These are phyloP conservation scores for Ischnura elegans DNA, from an alignment of 2,888 invertebrate genomes.

Conservation along the genomic window DNA sequence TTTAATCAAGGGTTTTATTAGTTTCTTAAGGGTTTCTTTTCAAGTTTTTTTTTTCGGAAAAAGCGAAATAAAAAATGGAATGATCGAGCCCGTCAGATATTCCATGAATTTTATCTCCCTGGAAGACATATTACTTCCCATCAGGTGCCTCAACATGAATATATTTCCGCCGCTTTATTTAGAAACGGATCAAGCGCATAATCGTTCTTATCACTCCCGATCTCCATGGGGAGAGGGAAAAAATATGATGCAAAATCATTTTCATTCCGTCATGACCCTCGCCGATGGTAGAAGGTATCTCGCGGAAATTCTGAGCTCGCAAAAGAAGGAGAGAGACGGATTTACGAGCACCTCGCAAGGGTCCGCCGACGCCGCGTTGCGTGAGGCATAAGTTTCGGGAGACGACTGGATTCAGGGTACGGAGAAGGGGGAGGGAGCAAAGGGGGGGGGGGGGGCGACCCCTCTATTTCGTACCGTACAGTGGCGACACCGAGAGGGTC, in stretches of 20 bases:
- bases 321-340: neutral
- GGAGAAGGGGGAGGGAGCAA: too few species aligned
- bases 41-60: neutral
- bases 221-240: neutral
- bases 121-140: neutral
- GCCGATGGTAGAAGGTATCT: slow-evolving; percentile 35
- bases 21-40: too few species aligned
- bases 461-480: slow-evolving; percentile 35
- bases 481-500: slow-evolving; percentile 9
- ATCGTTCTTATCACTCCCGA: neutral
- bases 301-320: slow-evolving; percentile 18
- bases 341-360: neutral
- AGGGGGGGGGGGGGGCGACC: neutral
- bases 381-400: slow-evolving; percentile 56
- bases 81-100: neutral
- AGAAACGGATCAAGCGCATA: neutral
- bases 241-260: neutral
- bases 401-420: too few species aligned
- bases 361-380: neutral
- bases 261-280: neutral
- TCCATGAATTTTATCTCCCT: neutral
- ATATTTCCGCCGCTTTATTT: neutral
- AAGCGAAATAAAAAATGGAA: too few species aligned
- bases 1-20: too few species aligned
- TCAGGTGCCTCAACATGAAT: neutral